Base-by-base conservation (phyloP, 2,888 invertebrate genomes). In the Philhelius pedissequus region DNA sequence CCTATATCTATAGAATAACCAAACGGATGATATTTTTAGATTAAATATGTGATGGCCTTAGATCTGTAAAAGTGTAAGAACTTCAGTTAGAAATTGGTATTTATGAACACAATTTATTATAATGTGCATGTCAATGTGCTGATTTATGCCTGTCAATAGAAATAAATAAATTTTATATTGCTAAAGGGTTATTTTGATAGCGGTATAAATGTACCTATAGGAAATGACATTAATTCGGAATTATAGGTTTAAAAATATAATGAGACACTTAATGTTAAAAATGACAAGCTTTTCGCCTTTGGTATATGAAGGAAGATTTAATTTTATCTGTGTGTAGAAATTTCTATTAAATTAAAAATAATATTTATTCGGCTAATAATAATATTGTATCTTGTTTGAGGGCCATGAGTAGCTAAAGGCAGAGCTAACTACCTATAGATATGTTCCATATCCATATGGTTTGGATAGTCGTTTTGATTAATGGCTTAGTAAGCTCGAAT, bases 61-160 rank as follows among this genome's bases (percentile, higher is more conserved):
- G 13, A 9, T 18, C 11, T 8, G 2, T 38, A 15, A 52, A 54
- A 54, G 3, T 27, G 15, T 2, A 54, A 30, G 11, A 30, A 54
- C 15, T 54, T 35, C 27, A 68, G 38, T 60, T 74, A 18, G 7
- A 3, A 11, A n/a, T 9, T 18, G 30, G 2, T 60, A 69, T 80
- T 69, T 75, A 75, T 62, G 62, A 75, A 18, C 18, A 60, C 18
- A 54, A 75, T 80, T 69, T 45, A 80, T 80, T 75, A 32, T 32
- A 32, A 69, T 81, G 54, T 68, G 38, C 27, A 20, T 68, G 82
- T 82, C 81, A 77, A 82, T 82, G 64, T 38, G 68, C 50, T 52
- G 66, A 71, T 66, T 66, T 60, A 70, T 75, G 27, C n/a, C 8
- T 69, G 30, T 32, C 48, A 64, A 64, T 8, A 13, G 20, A 30